A percentile compares a stretch with the other conserved stretches of the same genome.
Conservation (phyloP, 2,888 invertebrate species). For the Papilio elwesi region DNA sequence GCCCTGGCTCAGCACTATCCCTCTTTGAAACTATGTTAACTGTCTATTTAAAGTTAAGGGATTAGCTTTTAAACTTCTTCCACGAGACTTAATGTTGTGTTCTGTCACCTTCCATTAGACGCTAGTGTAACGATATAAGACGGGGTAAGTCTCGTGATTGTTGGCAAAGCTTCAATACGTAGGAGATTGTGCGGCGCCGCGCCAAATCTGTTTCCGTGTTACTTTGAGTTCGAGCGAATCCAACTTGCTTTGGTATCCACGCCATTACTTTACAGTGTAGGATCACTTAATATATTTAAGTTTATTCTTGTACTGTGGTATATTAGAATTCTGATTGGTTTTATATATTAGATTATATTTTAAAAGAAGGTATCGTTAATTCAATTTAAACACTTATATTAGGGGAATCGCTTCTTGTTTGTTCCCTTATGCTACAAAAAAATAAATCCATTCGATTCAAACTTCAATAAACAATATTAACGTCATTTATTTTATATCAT, state of each 20-base stretch:
- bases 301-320: not conserved
- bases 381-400: too few species aligned
- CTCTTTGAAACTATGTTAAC: too few species aligned
- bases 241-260: not conserved
- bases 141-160: constrained; percentile 31
- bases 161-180: constrained; percentile 39
- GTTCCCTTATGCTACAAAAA: not conserved
- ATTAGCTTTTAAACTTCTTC: constrained; percentile 24
- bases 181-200: constrained; percentile 22
- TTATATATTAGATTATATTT: too few species aligned
- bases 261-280: not conserved
- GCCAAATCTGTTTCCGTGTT: constrained; percentile 35
- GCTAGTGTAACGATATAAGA: constrained; percentile 30
- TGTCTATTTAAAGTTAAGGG: not conserved
- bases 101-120: constrained; percentile 34
- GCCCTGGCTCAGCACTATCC: too few species aligned
- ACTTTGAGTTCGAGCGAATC: constrained; percentile 18
- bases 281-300: not conserved
- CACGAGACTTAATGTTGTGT: constrained; percentile 7
- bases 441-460: not conserved
- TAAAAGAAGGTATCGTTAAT: too few species aligned
- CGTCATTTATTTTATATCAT: too few species aligned
- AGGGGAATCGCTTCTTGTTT: not conserved
- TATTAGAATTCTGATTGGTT: too few species aligned
- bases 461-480: not conserved